Evolutionary conservation across 2,888 invertebrate species (phyloP).

Genomic region (Tuta absoluta): DNA sequence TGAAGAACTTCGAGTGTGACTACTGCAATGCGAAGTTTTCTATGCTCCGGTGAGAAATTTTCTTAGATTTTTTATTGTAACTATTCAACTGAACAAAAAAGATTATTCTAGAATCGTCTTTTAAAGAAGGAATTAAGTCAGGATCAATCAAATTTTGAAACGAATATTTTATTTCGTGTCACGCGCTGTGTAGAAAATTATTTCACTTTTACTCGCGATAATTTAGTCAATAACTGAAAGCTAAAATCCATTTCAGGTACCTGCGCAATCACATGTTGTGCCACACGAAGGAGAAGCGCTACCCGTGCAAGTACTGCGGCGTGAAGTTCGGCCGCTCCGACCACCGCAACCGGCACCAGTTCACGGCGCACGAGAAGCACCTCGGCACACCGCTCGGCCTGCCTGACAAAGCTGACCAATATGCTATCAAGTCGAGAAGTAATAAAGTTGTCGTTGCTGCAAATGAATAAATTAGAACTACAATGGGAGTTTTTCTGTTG

Average conservation of each 20-base stretch:
- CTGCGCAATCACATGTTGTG: constrained; percentile 62
- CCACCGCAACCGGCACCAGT: constrained; percentile 69
- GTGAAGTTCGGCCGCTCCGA: constrained; percentile 67
- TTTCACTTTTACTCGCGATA: too few relatives aligned
- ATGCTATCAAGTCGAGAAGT: neutral
- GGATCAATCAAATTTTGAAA: too few relatives aligned
- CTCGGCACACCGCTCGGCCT: neutral
- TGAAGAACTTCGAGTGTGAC: constrained; percentile 51
- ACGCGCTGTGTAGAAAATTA: too few relatives aligned
- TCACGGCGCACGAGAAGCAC: constrained; percentile 56
- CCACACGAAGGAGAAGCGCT: constrained; percentile 69
- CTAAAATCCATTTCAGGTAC: constrained; percentile 59
- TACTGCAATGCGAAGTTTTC: constrained; percentile 61
- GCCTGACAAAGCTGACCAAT: neutral
- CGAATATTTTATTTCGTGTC: too few relatives aligned
- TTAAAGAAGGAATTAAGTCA: too few relatives aligned
- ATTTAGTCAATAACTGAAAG: too few relatives aligned
- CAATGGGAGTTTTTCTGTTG: too few relatives aligned
- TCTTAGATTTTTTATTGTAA: neutral
- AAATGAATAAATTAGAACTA: too few relatives aligned
- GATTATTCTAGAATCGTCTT: too few relatives aligned
- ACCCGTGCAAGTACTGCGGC: too few relatives aligned
- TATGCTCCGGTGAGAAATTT: constrained; percentile 48
- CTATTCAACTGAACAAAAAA: too few relatives aligned
- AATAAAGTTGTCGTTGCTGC: too few relatives aligned